Evolutionary conservation across 2,113 vertebrate genomes (phyloP).

Genomic region (Apteryx owenii): DNA sequence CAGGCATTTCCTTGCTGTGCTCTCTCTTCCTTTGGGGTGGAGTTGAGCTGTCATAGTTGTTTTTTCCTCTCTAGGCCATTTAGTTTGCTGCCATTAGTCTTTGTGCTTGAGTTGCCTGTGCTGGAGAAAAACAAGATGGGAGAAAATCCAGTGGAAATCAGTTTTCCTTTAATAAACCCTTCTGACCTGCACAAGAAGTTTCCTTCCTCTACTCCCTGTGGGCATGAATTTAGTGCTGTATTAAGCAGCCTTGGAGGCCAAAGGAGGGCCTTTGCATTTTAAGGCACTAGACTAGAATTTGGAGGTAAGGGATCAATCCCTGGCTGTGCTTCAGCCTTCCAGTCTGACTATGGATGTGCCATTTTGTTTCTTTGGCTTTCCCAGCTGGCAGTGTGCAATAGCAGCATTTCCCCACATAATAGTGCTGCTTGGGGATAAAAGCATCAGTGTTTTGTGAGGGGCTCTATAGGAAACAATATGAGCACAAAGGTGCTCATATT

Average conservation of each 20-base stretch:
- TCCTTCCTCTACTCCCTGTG: background rate
- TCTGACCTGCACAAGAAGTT: background rate
- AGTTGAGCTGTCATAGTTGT: background rate
- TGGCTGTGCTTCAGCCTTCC: background rate
- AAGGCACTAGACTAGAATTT: background rate
- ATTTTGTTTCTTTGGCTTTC: background rate
- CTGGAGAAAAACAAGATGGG: background rate
- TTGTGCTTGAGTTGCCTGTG: background rate
- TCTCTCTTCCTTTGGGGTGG: background rate
- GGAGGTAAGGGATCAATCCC: background rate
- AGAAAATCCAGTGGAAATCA: background rate
- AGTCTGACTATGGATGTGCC: fast-evolving
- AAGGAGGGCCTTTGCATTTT: background rate
- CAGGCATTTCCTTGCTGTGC: background rate
- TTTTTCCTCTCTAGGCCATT: background rate
- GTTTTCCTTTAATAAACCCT: background rate
- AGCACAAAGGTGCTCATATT: background rate
- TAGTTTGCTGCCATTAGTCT: background rate
- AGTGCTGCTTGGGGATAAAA: background rate
- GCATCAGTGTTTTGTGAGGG: background rate
- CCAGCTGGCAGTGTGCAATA: background rate
- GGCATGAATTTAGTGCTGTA: background rate
- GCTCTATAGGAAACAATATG: background rate
- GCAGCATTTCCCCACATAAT: background rate
- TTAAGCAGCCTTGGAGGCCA: background rate